phyloP scores from a whole-genome alignment of 2,113 vertebrate species.

The Excalfactoria chinensis region DNA sequence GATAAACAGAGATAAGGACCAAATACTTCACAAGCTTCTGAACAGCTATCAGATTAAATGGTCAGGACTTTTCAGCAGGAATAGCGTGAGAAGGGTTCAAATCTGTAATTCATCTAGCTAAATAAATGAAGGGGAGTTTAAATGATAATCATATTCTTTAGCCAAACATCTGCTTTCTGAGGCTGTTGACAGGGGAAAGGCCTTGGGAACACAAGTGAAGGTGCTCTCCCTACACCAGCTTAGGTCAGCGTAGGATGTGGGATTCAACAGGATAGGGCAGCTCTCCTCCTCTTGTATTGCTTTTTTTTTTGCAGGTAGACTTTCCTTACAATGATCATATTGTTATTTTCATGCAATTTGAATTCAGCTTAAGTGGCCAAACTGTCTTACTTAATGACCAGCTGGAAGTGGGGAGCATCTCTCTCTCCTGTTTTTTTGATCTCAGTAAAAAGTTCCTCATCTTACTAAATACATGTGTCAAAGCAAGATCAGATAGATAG shows the following conservation, averaged over 20 bases:
- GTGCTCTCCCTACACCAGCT: neutral
- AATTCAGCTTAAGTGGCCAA: neutral
- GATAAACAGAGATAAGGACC: neutral
- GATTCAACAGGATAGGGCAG: neutral
- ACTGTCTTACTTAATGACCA: too few species aligned
- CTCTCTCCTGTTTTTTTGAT: neutral
- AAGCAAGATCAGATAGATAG: neutral
- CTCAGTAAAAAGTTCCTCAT: neutral
- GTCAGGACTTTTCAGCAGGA: neutral
- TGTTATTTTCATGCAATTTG: neutral
- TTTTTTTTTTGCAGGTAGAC: neutral
- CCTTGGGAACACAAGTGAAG: too few species aligned
- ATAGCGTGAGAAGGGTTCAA: neutral
- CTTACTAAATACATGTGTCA: neutral
- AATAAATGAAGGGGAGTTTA: neutral
- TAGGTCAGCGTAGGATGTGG: rapidly evolving
- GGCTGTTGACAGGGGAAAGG: neutral
- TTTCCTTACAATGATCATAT: neutral
- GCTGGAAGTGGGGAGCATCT: neutral
- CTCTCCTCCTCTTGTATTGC: neutral
- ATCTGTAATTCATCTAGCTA: neutral
- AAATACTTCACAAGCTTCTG: neutral
- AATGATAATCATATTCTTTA: neutral
- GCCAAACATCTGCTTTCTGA: rapidly evolving
- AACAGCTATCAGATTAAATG: rapidly evolving